phyloP scores from a whole-genome alignment of 2,888 invertebrate species.

The Acronicta aceris region DNA sequence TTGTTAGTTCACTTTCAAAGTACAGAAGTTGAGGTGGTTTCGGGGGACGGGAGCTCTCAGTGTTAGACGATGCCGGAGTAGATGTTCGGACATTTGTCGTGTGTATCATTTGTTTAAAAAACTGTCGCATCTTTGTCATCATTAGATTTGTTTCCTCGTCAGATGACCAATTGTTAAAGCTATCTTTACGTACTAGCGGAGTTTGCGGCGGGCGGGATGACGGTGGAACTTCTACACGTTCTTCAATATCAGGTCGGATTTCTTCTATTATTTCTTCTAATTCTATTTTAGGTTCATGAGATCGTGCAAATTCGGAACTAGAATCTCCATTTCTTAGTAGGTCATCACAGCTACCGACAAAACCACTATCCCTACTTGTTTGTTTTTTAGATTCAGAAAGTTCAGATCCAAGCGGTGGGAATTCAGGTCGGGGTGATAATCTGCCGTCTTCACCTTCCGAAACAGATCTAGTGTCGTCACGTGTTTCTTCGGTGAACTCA shows the following conservation, averaged over 20 bases:
- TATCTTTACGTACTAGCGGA: conserved; percentile 94
- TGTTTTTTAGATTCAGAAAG: conserved; percentile 92
- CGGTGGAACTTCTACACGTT: conserved; percentile 84
- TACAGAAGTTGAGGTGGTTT: conserved; percentile 96
- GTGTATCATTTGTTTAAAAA: conserved; percentile 97
- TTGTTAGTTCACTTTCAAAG: conserved; percentile 96
- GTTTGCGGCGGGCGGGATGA: conserved; percentile 87
- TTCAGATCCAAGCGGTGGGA: conserved; percentile 88
- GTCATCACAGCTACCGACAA: conserved; percentile 96
- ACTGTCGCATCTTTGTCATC: conserved; percentile 98
- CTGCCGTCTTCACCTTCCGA: conserved; percentile 92
- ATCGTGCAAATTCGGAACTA: conserved; percentile 86
- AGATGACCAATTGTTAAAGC: conserved; percentile 98
- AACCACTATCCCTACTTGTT: conserved; percentile 96
- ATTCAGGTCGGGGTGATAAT: conserved; percentile 92
- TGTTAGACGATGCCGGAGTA: conserved; percentile 88
- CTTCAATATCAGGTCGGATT: conserved; percentile 87
- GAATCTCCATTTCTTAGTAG: conserved; percentile 91
- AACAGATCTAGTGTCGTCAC: conserved; percentile 88
- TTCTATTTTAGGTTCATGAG: conserved; percentile 88
- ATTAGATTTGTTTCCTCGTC: conserved; percentile 98
- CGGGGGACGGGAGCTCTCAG: conserved; percentile 90
- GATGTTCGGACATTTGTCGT: conserved; percentile 88
- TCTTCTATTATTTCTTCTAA: conserved; percentile 90
- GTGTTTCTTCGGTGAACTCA: conserved; percentile 90